A percentile compares a stretch with the other conserved stretches of the same genome.
These are phyloP conservation scores for Nerophis ophidion DNA, from an alignment of 2,113 vertebrate species.

Conservation along the genomic window DNA sequence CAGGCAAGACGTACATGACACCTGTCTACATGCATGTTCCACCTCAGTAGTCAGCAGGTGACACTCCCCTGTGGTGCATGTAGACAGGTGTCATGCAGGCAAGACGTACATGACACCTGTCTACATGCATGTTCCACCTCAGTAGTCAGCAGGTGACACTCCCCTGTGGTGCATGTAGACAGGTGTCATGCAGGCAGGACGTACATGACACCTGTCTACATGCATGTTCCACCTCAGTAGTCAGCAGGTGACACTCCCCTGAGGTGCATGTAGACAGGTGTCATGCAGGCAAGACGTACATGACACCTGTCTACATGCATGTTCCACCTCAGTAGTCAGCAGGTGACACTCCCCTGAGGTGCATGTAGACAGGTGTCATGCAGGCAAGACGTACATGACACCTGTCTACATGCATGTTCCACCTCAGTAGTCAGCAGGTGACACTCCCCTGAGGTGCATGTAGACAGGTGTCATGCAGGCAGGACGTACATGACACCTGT, in stretches of 20 bases:
- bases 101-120: background rate
- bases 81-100: no score
- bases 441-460: background rate
- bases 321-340: background rate
- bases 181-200: no score
- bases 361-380: no score
- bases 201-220: background rate
- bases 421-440: background rate
- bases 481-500: background rate
- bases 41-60: background rate
- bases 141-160: background rate
- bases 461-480: no score
- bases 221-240: background rate
- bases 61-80: background rate
- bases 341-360: background rate
- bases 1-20: background rate
- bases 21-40: background rate
- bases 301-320: background rate
- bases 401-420: background rate
- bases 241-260: background rate
- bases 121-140: background rate
- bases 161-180: slow-evolving; percentile 1
- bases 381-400: background rate
- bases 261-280: no score
- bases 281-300: background rate